Percentiles rank a stretch among this genome's conserved stretches.
These are phyloP conservation scores for Erebia palarica DNA, from an alignment of 2,888 invertebrate species.

Conservation along the genomic window DNA sequence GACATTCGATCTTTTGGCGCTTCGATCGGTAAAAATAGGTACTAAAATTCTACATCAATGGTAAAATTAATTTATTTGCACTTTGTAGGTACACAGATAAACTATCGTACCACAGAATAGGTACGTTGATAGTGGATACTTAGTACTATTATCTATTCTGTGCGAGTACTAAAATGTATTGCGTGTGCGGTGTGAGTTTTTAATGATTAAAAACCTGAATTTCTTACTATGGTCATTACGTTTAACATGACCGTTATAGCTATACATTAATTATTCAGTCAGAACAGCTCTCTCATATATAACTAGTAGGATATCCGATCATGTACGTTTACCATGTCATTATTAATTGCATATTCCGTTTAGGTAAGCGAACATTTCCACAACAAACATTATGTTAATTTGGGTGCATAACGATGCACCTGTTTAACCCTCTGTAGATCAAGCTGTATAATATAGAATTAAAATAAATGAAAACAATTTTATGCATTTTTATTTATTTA, in stretches of 20 bases:
- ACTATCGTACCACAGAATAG: no score
- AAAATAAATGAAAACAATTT: not conserved
- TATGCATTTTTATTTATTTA: not conserved
- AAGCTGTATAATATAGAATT: not conserved
- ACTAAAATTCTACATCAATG: no score
- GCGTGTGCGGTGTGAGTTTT: no score
- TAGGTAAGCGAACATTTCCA: constrained; percentile 69
- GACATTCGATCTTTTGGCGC: no score
- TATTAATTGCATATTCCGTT: constrained; percentile 27
- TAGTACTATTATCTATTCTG: no score
- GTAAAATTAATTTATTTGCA: no score
- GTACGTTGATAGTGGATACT: no score
- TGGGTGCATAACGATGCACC: constrained; percentile 52
- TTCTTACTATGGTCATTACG: not conserved
- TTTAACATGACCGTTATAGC: not conserved
- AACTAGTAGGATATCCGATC: constrained; percentile 20
- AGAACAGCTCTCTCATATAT: not conserved
- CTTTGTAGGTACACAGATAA: no score
- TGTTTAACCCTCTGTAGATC: constrained; percentile 1
- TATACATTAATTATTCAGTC: constrained; percentile 4
- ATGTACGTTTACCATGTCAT: constrained; percentile 18
- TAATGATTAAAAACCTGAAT: not conserved
- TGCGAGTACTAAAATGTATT: no score
- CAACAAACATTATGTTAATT: constrained; percentile 79
- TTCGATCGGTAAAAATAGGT: no score